These are phyloP conservation scores for Sebastes kiyomatsui DNA, from an alignment of 2,797 vertebrate genomes.

Conservation along the genomic window DNA sequence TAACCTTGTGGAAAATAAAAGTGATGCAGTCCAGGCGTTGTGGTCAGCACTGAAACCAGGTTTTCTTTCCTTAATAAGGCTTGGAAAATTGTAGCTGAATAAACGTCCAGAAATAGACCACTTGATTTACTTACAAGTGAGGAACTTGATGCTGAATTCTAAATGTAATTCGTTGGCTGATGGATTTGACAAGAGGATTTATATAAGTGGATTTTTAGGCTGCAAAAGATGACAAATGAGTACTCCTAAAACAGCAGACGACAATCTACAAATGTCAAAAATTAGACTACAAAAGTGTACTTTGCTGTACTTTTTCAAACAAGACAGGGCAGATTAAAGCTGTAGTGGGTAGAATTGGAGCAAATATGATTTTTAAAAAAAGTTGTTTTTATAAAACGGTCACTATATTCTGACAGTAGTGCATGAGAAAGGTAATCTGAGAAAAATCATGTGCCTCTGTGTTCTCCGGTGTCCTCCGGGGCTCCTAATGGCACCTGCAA, in stretches of 20 bases:
- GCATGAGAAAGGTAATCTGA: no score
- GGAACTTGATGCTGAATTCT: conserved; percentile 41
- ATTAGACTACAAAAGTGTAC: conserved; percentile 4
- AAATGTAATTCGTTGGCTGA: conserved; percentile 34
- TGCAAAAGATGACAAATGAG: conserved; percentile 33
- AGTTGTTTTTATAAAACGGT: no score
- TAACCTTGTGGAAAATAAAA: conserved; percentile 78
- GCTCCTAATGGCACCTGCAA: no score
- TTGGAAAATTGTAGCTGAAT: conserved; percentile 50
- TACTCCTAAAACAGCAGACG: conserved; percentile 3
- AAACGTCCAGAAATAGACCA: conserved; percentile 42
- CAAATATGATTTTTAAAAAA: no score
- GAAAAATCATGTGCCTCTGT: no score
- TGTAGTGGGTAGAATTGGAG: no score
- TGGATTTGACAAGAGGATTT: conserved; percentile 13
- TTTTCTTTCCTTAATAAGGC: conserved; percentile 66
- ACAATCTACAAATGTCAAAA: background rate
- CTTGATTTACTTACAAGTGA: conserved; percentile 45
- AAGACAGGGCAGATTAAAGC: background rate
- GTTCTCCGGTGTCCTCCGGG: no score
- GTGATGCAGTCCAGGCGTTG: conserved; percentile 74
- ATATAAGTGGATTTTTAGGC: conserved; percentile 8
- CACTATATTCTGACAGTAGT: no score
- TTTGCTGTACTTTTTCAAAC: background rate
- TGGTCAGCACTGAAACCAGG: conserved; percentile 67